Base-by-base conservation (phyloP, 1,140 invertebrate genomes). In the Danaus plexippus region DNA sequence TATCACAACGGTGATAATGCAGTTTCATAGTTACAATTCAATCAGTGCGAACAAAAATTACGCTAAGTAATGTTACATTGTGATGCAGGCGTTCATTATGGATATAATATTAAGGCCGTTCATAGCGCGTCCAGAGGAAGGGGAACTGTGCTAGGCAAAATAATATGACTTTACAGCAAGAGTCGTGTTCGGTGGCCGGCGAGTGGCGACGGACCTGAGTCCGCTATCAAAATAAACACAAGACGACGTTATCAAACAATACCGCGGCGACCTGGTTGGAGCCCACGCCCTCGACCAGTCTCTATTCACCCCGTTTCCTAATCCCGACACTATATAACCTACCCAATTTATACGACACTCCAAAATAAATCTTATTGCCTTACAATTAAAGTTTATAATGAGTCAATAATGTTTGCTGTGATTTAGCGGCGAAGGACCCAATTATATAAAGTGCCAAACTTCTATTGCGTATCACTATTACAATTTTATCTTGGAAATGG, bases 221-320 rank as follows among this genome's bases (percentile, higher is more conserved):
- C 63, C 59, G 57, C 73, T 82, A 80, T 77, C 74, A 70, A 60
- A 71, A 64, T 64, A 64, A 67, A 57, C 62, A 70, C 63, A 6
- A 57, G 61, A 49, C 59, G 63, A 66, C 71, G 70, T 81, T 84
- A 84, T 84, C 80, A 84, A 84, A 81, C 72, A 79, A 72, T 76
- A 79, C 75, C 77, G 75, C 77, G 78, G 73, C 71, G 77, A 63
- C 80, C 78, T 71, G 76, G 66, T 80, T 81, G 75, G 45, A 62
- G 69, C 73, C 80, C 73, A 77, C 75, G 68, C 72, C 74, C 22
- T 69, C 63, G 69, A 59, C 57, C 54, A 79, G 77, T 79, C 77
- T 68, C 64, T 47, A 77, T 80, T 81, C 74, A 78, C 77, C 77
- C 72, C 78, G 65, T 71, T 80, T 76, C 73, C 66, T 76, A 76